Percentiles rank a stretch among this genome's conserved stretches.
Evolutionary conservation across 2,113 vertebrate genomes (phyloP).

Genomic region (Aramus guarauna): DNA sequence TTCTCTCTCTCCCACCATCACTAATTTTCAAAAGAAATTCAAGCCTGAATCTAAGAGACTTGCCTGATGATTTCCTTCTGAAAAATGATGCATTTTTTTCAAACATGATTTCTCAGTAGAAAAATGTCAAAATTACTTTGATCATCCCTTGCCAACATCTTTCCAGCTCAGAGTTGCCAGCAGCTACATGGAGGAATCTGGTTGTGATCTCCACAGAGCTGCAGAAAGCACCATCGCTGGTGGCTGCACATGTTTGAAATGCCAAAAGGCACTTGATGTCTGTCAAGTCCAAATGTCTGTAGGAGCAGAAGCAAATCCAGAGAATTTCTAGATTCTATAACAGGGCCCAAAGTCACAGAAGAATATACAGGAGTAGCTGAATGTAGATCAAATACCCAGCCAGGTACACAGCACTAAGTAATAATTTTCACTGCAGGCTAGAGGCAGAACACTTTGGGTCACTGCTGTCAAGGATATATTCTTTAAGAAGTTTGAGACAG

Average conservation of each 20-base stretch:
- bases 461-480: background rate
- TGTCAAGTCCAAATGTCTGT: background rate
- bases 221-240: accelerated
- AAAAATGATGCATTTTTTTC: background rate
- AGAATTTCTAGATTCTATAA: background rate
- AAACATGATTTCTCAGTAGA: background rate
- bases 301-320: background rate
- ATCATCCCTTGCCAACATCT: background rate
- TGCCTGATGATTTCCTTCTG: background rate
- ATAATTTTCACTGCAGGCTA: background rate
- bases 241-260: accelerated
- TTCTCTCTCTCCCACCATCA: background rate
- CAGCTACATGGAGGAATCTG: accelerated
- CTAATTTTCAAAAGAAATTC: slow-evolving; percentile 9
- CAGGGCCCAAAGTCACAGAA: background rate
- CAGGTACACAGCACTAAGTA: background rate
- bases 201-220: background rate
- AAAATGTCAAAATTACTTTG: slow-evolving; percentile 4
- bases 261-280: background rate
- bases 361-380: background rate
- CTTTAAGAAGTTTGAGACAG: background rate
- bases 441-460: background rate
- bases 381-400: background rate
- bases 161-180: background rate
- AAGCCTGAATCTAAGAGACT: background rate